These are phyloP conservation scores for Pimpla rufipes DNA, from an alignment of 2,888 invertebrate species.

Conservation along the genomic window DNA sequence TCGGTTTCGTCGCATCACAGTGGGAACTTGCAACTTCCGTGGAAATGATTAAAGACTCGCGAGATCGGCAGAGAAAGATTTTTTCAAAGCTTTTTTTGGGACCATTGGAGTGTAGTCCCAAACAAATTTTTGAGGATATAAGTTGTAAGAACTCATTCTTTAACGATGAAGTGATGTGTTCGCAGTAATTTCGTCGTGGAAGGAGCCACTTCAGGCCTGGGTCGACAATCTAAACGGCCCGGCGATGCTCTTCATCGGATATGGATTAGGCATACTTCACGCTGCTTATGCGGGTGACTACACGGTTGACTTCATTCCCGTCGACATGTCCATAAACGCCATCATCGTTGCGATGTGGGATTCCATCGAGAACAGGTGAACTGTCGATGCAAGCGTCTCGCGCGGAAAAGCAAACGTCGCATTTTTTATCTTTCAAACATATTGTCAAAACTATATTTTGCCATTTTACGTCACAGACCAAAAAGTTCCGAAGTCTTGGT, in stretches of 20 bases:
- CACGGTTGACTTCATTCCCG: constrained; percentile 74
- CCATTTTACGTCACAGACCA: constrained; percentile 22
- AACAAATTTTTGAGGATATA: no score
- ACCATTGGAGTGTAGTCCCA: no score
- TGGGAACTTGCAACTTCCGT: no score
- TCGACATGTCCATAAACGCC: constrained; percentile 76
- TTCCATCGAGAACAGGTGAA: constrained; percentile 72
- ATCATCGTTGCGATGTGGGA: constrained; percentile 77
- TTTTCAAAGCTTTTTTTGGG: no score
- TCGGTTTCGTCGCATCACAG: no score
- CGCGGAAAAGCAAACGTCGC: background rate
- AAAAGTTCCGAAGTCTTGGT: constrained; percentile 85
- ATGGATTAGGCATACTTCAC: constrained; percentile 72
- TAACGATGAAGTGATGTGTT: background rate
- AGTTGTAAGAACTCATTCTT: no score
- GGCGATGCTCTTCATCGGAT: constrained; percentile 50
- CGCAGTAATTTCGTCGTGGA: constrained; percentile 73
- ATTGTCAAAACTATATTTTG: no score
- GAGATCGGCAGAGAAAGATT: no score
- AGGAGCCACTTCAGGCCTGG: constrained; percentile 76
- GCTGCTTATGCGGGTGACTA: constrained; percentile 54
- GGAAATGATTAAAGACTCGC: no score
- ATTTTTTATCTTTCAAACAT: background rate
- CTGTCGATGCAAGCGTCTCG: background rate
- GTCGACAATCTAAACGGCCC: constrained; percentile 71